These are phyloP conservation scores for Trichogramma evanescens DNA, from an alignment of 2,888 invertebrate species.

Conservation along the genomic window DNA sequence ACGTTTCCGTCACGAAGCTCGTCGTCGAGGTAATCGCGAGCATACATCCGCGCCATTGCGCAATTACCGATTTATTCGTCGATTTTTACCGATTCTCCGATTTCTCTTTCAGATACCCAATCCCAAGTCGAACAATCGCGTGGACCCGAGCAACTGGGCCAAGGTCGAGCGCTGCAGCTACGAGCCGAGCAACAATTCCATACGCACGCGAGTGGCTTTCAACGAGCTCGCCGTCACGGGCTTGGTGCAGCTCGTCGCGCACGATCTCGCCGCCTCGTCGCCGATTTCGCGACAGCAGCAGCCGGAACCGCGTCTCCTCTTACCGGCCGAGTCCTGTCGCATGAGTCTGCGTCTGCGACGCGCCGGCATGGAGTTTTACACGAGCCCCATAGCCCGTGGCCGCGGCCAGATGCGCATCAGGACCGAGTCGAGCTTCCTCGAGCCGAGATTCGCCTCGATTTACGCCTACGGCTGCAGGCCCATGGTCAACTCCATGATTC, in stretches of 20 bases:
- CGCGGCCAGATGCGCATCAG: conserved; percentile 66
- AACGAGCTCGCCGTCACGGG: conserved; percentile 76
- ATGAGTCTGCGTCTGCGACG: conserved; percentile 71
- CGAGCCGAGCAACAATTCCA: conserved; percentile 65
- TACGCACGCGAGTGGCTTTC: conserved; percentile 70
- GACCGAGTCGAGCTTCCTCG: conserved; percentile 76
- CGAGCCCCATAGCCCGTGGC: conserved; percentile 62
- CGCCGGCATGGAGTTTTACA: conserved; percentile 69
- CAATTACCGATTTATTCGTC: too few relatives aligned
- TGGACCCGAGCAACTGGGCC: conserved; percentile 33
- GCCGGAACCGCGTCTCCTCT: conserved; percentile 8
- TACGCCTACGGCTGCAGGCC: conserved; percentile 74
- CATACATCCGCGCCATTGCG: neutral
- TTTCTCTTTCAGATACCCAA: neutral
- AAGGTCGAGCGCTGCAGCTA: conserved; percentile 70
- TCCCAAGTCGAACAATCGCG: neutral
- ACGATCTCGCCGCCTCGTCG: conserved; percentile 26
- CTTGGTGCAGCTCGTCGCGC: conserved; percentile 55
- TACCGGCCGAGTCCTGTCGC: conserved; percentile 57
- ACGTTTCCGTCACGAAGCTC: conserved; percentile 27
- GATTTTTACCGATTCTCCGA: neutral
- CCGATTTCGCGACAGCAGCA: neutral
- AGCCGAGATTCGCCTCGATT: conserved; percentile 77
- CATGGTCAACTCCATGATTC: neutral
- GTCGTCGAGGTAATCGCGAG: conserved; percentile 34